A percentile compares a stretch with the other conserved stretches of the same genome.
These are phyloP conservation scores for Polyommatus icarus DNA, from an alignment of 2,888 invertebrate species.

Conservation along the genomic window DNA sequence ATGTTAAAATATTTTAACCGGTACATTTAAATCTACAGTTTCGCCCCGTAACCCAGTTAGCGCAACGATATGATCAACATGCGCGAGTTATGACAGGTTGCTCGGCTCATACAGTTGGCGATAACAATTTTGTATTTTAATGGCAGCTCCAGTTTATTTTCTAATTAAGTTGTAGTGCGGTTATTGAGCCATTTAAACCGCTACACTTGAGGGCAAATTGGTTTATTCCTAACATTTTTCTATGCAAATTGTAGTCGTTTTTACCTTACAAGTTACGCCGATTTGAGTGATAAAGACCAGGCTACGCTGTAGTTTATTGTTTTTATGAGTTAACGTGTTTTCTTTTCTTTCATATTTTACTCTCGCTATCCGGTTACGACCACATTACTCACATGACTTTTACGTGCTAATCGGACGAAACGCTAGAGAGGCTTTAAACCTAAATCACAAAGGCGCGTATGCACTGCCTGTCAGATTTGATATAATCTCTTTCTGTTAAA, in stretches of 20 bases:
- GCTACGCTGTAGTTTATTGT: no score
- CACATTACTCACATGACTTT: no score
- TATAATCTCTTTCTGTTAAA: no score
- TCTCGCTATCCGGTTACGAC: no score
- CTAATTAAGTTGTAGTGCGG: constrained; percentile 16
- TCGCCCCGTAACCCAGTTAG: constrained; percentile 26
- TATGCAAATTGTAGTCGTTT: not conserved
- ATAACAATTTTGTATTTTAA: constrained; percentile 24
- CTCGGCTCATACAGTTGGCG: not conserved
- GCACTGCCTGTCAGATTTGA: no score
- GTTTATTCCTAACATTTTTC: not conserved
- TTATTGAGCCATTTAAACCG: not conserved
- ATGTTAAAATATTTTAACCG: not conserved
- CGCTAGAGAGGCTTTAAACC: no score
- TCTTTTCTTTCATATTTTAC: no score
- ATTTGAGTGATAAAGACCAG: no score
- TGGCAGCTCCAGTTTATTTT: constrained; percentile 7
- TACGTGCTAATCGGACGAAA: no score
- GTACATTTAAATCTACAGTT: not conserved
- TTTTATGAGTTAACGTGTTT: no score
- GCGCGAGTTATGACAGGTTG: constrained; percentile 24
- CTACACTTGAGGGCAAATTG: not conserved
- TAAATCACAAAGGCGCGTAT: no score
- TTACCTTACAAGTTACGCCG: not conserved
- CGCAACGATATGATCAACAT: constrained; percentile 12